phyloP scores from a whole-genome alignment of 2,888 invertebrate species.

The Omphaloscelis lunosa region DNA sequence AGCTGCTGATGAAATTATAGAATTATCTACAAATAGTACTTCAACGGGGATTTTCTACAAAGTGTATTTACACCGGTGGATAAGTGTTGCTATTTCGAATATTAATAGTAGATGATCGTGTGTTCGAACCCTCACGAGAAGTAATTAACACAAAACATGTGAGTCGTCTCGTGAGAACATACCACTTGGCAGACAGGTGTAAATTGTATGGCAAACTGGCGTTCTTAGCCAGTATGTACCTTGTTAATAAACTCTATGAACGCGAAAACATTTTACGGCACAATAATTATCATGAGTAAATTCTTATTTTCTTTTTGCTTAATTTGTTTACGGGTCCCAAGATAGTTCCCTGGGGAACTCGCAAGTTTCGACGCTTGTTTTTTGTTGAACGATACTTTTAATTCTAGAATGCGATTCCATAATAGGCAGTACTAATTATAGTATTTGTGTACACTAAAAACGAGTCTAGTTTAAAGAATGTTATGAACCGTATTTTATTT shows the following conservation, averaged over 20 bases:
- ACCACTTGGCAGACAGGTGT: constrained; percentile 60
- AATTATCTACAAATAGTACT: constrained; percentile 11
- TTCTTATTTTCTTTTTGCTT: constrained; percentile 47
- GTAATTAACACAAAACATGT: constrained; percentile 60
- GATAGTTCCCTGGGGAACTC: constrained; percentile 50
- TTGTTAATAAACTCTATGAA: constrained; percentile 57
- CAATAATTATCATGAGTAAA: constrained; percentile 49
- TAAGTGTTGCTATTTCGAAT: constrained; percentile 36
- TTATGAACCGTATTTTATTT: constrained; percentile 15
- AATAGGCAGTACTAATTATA: constrained; percentile 26
- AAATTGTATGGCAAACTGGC: constrained; percentile 61
- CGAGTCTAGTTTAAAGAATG: constrained; percentile 19
- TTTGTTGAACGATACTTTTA: constrained; percentile 28
- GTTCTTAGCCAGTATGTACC: constrained; percentile 49
- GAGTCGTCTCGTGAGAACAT: constrained; percentile 63
- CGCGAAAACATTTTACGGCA: constrained; percentile 58
- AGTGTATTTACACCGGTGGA: constrained; percentile 6
- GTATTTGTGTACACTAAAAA: constrained; percentile 15
- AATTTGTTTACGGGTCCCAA: constrained; percentile 48
- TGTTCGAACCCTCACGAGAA: constrained; percentile 49
- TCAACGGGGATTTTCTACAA: background rate
- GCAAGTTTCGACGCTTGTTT: constrained; percentile 17
- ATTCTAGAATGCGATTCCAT: constrained; percentile 22
- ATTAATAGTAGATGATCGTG: constrained; percentile 49
- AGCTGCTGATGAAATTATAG: constrained; percentile 10